Evolutionary conservation across 2,797 vertebrate genomes (phyloP).

Genomic region (Leuciscus waleckii): DNA sequence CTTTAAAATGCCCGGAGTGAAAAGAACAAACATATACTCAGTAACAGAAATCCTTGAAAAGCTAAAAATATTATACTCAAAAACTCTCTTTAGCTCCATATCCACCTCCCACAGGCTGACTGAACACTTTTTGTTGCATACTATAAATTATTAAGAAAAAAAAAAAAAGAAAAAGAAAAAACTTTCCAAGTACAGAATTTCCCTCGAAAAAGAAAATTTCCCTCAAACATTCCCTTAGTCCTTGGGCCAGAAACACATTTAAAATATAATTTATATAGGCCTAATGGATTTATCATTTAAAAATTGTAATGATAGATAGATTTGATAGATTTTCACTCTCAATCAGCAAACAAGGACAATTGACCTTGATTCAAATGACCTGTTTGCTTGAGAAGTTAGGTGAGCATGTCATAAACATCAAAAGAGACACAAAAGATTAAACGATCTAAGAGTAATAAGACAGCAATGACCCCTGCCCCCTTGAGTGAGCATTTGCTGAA

Average conservation of each 20-base stretch:
- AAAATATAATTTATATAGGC: neutral
- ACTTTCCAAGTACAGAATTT: neutral
- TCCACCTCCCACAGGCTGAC: neutral
- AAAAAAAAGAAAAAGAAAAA: neutral
- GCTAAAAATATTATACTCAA: constrained; percentile 37
- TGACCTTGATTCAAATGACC: constrained; percentile 11
- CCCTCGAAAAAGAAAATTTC: neutral
- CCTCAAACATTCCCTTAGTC: neutral
- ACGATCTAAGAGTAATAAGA: neutral
- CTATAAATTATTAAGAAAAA: constrained; percentile 2
- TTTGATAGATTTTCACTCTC: neutral
- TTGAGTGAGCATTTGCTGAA: constrained; percentile 38
- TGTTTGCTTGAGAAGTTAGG: constrained; percentile 10
- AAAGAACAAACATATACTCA: neutral
- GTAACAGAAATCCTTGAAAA: constrained; percentile 27
- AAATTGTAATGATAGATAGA: neutral
- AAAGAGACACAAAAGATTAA: constrained; percentile 35
- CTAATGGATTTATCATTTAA: neutral
- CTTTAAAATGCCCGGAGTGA: constrained; percentile 13
- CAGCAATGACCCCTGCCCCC: constrained; percentile 11
- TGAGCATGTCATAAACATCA: constrained; percentile 30
- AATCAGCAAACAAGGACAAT: constrained; percentile 19
- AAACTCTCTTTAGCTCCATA: constrained; percentile 30
- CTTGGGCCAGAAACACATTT: neutral
- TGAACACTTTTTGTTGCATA: neutral